Percentiles rank a stretch among this genome's conserved stretches.
Conservation (phyloP, 2,113 vertebrate species). For the Hippocampus abdominalis region DNA sequence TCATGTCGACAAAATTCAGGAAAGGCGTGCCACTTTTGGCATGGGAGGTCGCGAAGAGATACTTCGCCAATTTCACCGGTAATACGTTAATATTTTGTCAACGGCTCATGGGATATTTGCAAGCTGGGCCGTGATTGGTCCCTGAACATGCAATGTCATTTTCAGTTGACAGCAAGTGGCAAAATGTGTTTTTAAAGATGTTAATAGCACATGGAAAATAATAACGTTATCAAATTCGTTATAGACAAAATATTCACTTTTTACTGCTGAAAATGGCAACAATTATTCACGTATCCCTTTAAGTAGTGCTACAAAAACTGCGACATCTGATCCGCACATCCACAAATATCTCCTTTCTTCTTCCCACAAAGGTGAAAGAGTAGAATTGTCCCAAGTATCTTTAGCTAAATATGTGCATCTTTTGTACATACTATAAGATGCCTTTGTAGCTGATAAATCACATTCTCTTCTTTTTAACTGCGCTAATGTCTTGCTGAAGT, state of each 20-base stretch:
- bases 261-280: too few species aligned
- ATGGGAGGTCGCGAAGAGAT: too few species aligned
- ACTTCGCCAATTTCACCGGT: too few species aligned
- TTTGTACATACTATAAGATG: background rate
- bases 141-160: too few species aligned
- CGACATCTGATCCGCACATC: background rate
- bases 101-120: too few species aligned
- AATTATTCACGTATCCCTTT: background rate
- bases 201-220: too few species aligned
- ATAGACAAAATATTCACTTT: too few species aligned
- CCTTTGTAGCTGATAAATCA: background rate
- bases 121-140: too few species aligned
- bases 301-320: background rate
- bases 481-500: background rate
- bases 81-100: too few species aligned
- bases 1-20: background rate
- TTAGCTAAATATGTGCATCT: background rate
- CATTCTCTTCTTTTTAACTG: background rate
- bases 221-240: too few species aligned
- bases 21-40: background rate
- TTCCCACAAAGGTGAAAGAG: background rate
- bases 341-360: background rate
- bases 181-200: too few species aligned
- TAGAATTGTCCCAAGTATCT: background rate
- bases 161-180: too few species aligned